A percentile compares a stretch with the other conserved stretches of the same genome.
phyloP scores from a whole-genome alignment of 2,888 invertebrate genomes.

The Hirtodrosophila trivittata region DNA sequence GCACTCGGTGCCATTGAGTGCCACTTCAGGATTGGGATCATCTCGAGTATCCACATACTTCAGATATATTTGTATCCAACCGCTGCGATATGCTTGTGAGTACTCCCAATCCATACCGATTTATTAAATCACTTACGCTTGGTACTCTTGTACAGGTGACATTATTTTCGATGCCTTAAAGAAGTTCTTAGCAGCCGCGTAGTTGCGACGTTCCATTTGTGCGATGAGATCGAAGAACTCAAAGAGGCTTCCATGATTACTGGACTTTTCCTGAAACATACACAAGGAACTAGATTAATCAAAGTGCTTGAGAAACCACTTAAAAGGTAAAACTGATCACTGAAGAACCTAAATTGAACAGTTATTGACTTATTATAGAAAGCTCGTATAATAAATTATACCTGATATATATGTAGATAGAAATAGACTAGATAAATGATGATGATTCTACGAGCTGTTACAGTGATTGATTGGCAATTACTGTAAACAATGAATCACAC shows the following conservation, averaged over 20 bases:
- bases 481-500: not conserved
- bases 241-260: conserved; percentile 22
- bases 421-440: not conserved
- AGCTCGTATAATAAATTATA: no score
- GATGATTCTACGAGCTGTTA: not conserved
- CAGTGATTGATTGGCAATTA: conserved; percentile 5
- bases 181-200: conserved; percentile 48
- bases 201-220: conserved; percentile 64
- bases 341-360: not conserved
- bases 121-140: conserved; percentile 39
- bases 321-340: conserved; percentile 5
- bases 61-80: conserved; percentile 64
- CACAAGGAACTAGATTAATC: not conserved
- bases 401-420: no score
- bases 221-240: conserved; percentile 59
- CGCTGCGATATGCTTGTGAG: conserved; percentile 18
- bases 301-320: not conserved
- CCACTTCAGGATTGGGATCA: conserved; percentile 38
- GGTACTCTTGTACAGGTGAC: conserved; percentile 38
- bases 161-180: conserved; percentile 22
- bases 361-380: no score
- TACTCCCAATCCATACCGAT: not conserved
- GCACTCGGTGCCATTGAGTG: conserved; percentile 56
- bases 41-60: conserved; percentile 55
- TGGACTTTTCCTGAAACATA: conserved; percentile 27